Evolutionary conservation across 2,113 vertebrate species (phyloP), one percentile per base, ranked within the genome.

Genomic region (Mirounga angustirostris): DNA sequence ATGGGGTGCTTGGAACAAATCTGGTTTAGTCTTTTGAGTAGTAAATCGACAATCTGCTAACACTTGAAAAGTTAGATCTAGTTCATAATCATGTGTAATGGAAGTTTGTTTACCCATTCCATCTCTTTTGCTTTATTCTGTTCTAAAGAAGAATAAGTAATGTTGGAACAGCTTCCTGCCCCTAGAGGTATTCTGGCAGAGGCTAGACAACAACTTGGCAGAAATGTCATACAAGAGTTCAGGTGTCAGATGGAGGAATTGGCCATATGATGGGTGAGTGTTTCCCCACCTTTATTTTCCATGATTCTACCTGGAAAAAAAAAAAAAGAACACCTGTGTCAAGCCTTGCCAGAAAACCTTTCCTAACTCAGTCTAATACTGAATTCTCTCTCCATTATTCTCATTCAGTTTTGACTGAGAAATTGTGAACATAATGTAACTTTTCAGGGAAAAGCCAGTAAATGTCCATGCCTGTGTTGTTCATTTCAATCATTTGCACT

Each of bases 31-130:
- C 50, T 95, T 95, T 79, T 73, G 50, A 89, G 43, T 54, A 59
- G 82, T 61, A 88, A 50, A 7, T 43, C 33, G 85, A 84, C 69
- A 95, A 7, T 46, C 54, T 63, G 26, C 61, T 43, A 40, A 84
- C 21, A 84, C 63, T 96, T 93, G 67, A 97, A 85, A 71, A 96
- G n/a, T 91, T 88, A n/a, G 52, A 33, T 54, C 21, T 9, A 61
- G 12, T 78, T 93, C 71, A 59, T 94, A 81, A 76, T 85, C 22
- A 10, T 63, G 43, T 36, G 79, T 52, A 69, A 36, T 78, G 58
- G 24, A 73, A 71, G 30, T 52, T 73, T 79, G n/a, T 81, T 40
- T 93, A 30, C 43, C 67, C 79, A 24, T 71, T 71, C 33, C 24
- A 56, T 78, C 78, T 95, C 28, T 85, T 91, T 74, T 80, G 46